Base-by-base conservation (phyloP, 2,888 invertebrate species). In the Onthophagus sagittarius region DNA sequence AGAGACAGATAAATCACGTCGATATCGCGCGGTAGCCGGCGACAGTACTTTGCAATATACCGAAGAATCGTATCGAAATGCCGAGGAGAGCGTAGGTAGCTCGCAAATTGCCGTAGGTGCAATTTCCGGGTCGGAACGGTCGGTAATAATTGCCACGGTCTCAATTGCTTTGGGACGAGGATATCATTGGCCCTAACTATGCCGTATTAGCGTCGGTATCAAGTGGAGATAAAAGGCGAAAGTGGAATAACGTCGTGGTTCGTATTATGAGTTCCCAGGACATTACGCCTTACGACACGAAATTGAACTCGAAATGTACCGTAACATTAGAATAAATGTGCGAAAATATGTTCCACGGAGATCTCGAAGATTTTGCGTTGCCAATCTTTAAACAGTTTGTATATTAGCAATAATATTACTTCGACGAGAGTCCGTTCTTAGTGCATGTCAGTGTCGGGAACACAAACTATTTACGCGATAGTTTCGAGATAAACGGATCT, bases 401-500 rank as follows among this genome's bases (percentile, higher is more conserved):
- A 53, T 11, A 53, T 53, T 53, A 53, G 11, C 39, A 53, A 53
- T 53, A 53, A 53, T 53, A 53, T 1, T 2, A 53, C 9, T 53
- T 9, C 39, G 11, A 53, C 9, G 39, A 7, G 39, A 53, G 39
- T 4, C 7, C 39, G 39, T 53, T 53, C 39, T 11, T 11, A 11
- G 39, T 7, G 39, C 39, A 53, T 7, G 39, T 53, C 39, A 53
- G 39, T 9, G 39, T 23, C 39, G 39, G 39, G 39, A 53, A 53
- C 39, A 53, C 39, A 53, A 53, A 53, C 39, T 53, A 53, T 53
- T 53, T 53, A 53, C 39, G 39, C 39, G 39, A 53, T 53, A 53
- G 39, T 53, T 53, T 53, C 39, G 39, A 53, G 39, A 53, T 53
- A 53, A 67, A 67, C 67, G 67, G 31, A 67, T 67, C 67, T 67